phyloP scores from a whole-genome alignment of 2,113 vertebrate genomes.

The Coryphaenoides rupestris region DNA sequence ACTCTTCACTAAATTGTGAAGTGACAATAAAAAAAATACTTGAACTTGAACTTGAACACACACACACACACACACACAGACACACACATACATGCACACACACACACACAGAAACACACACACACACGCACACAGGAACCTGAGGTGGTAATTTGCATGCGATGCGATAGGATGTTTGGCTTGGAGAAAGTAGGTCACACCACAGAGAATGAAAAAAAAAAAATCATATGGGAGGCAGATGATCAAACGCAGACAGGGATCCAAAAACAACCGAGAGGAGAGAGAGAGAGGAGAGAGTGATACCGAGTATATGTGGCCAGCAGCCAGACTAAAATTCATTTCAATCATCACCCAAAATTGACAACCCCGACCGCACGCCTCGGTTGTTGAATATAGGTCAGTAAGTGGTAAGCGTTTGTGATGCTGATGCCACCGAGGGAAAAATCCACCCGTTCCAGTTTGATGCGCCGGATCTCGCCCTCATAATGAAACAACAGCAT shows the following conservation, averaged over 20 bases:
- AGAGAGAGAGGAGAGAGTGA: conserved; percentile 13
- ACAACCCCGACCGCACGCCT: no score
- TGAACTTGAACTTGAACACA: no score
- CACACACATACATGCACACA: conserved; percentile 2
- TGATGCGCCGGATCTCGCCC: no score
- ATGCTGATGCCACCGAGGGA: no score
- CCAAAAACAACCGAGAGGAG: background rate
- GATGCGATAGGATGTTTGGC: background rate
- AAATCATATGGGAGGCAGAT: conserved; percentile 15
- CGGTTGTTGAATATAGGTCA: no score
- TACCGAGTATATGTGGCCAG: conserved; percentile 19
- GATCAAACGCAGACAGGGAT: background rate
- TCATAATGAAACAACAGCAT: no score
- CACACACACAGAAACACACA: conserved; percentile 8
- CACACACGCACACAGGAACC: conserved; percentile 5
- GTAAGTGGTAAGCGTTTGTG: no score
- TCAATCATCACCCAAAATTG: no score
- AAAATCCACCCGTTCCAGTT: no score
- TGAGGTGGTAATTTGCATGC: background rate
- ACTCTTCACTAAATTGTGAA: no score
- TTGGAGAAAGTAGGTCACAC: conserved; percentile 15
- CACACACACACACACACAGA: background rate
- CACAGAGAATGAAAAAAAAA: conserved; percentile 8
- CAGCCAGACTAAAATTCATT: conserved; percentile 24
- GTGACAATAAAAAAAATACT: no score